Percentiles rank a stretch among this genome's conserved stretches.
These are phyloP conservation scores for Ctenodactylus gundi DNA, from an alignment of 2,113 vertebrate species.

Conservation along the genomic window DNA sequence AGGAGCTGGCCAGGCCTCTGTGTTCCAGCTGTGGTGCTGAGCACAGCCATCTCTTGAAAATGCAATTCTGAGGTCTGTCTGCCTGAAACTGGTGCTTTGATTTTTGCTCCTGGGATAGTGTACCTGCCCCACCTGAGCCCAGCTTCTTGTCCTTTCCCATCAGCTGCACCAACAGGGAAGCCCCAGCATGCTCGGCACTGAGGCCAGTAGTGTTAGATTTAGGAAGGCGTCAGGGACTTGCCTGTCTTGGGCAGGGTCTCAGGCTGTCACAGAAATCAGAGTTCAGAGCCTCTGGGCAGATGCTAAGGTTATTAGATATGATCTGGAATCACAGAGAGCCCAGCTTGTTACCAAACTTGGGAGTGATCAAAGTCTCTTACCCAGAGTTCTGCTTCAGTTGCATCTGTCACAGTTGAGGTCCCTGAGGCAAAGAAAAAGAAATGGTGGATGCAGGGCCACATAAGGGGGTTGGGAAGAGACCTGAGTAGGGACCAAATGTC, in stretches of 20 bases:
- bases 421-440: neutral
- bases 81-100: neutral
- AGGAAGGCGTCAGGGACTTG: neutral
- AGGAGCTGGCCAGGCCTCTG: neutral
- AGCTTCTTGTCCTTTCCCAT: neutral
- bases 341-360: neutral
- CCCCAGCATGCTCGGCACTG: neutral
- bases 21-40: neutral
- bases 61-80: neutral
- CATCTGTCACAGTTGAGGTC: neutral
- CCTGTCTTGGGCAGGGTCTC: neutral
- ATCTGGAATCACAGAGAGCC: neutral
- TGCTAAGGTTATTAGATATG: neutral
- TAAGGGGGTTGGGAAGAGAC: too few relatives aligned
- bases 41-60: neutral
- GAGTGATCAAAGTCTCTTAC: neutral
- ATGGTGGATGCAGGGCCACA: neutral
- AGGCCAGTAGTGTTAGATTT: neutral
- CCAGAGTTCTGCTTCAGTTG: neutral
- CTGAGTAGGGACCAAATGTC: fast-evolving
- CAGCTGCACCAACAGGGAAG: neutral
- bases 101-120: neutral
- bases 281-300: neutral
- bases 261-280: neutral
- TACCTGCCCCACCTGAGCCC: neutral